Base-by-base conservation (phyloP, 2,113 vertebrate species). In the Raphicerus campestris region DNA sequence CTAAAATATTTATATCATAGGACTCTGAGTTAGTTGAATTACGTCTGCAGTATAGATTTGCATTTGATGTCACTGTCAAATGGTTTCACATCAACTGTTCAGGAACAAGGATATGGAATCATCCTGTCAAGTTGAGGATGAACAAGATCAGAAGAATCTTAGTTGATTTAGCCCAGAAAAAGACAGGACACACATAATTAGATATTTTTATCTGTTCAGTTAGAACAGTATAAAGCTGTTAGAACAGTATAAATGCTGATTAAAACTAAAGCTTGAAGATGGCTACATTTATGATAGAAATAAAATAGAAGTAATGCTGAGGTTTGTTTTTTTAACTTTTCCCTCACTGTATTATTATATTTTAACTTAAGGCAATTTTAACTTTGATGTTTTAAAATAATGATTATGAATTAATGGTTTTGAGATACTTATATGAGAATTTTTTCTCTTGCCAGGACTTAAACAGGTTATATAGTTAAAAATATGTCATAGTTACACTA, bases 331-430 rank as follows among this genome's bases (percentile, higher is more conserved):
- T 66, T 61, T 30, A 53, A 53, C 22, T 20, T 39, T 92, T 83
- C 30, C 16, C n/a, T 96, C 28, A 61, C 9, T 35, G 35, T 45
- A 75, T 19, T 45, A 80, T 19, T 73, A 22, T 30, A 91, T 94
- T 92, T 92, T 84, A 77, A 85, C 7, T 80, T 92, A 10, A 92
- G 63, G 53, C 24, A 94, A 86, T 22, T 82, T 93, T 70, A 94
- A 47, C 49, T 80, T 55, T 93, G 66, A 88, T 42, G 88, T 86
- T 97, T 92, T 61, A 51, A 97, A 82, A 93, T 84, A 78, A 94
- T 89, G 24, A 61, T 51, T 53, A 70, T 60, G 47, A 90, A 86
- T 39, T 35, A 97, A 85, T 56, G 10, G 22, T 78, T 97, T 87
- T 85, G 42, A 91, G 58, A 83, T 60, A 63, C 1, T 80, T 17